Base-by-base conservation (phyloP, 1,140 invertebrate species). In the Sitodiplosis mosellana region DNA sequence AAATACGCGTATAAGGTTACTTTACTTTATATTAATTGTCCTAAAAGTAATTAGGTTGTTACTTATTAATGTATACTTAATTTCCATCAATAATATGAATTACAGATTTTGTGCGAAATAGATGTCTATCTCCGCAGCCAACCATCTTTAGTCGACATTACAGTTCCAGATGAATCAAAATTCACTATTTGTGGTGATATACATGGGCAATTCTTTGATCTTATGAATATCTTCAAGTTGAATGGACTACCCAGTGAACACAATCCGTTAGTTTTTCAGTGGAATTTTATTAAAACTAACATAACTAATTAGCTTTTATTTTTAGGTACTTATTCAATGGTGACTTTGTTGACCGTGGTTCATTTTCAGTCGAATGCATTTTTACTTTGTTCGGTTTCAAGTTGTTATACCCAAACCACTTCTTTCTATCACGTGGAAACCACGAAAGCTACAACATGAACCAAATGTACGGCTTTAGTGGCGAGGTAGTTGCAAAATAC, bases 171-270 rank as follows among this genome's bases (percentile, higher is more conserved):
- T 62, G 76, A 85, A 40, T 73, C 80, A 44, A 98, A 98, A 71
- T 99, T 99, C 65, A 99, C 95, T 27, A 83, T 99, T 46, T 99
- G 95, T 69, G 96, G 96, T n/a, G 96, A 99, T 68, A 92, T 99
- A 56, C 95, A 99, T 67, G 96, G 96, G 19, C 96, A 99, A 68
- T 99, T 81, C 70, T 99, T 93, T 68, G 96, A 99, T 71, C 69
- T 99, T 42, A 77, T 96, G 70, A 96, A 99, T 69, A 96, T 99
- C 54, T 99, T 99, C 70, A 74, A 92, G 59, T 69, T 98, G 37
- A 99, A 99, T 69, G 95, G 93, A 11, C 65, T 93, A 37, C 96
- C 96, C 12, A 94, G 89, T 11, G 78, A 87, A 62, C 78, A 74
- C 38, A 99, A 99, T 73, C 94, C 95, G 50, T 99, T n/a, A n/a